Conservation (phyloP, 64 coral and sea anemone genomes). For the Porites lutea region DNA sequence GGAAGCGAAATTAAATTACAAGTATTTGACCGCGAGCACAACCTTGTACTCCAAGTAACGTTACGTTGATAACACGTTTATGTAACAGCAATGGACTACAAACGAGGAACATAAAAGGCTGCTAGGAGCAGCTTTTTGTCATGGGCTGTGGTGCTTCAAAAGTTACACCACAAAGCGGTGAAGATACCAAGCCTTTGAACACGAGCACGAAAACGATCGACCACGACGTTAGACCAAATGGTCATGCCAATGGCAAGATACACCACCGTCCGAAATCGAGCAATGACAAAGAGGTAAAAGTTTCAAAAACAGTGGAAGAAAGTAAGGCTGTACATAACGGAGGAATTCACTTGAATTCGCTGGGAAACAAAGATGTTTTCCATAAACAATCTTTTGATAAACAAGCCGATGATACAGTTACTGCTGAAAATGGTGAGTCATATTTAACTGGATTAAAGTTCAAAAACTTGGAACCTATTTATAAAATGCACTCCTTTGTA, state of each 20-base stretch:
- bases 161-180: slow-evolving; percentile 5
- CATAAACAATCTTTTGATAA: neutral
- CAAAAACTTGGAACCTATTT: neutral
- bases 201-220: neutral
- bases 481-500: too few species aligned
- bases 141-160: slow-evolving; percentile 53
- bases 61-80: too few species aligned
- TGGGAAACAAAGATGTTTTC: neutral
- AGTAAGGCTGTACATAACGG: neutral
- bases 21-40: too few species aligned
- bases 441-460: neutral
- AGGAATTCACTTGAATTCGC: neutral
- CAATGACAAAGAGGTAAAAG: neutral
- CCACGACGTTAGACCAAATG: slow-evolving; percentile 17
- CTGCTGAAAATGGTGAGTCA: neutral
- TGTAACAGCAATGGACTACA: slow-evolving; percentile 6
- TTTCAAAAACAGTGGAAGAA: neutral
- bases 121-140: neutral
- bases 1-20: too few species aligned
- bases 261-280: neutral
- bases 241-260: slow-evolving; percentile 1
- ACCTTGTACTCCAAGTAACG: too few species aligned
- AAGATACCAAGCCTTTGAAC: neutral
- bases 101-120: neutral
- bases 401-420: neutral